phyloP scores from a whole-genome alignment of 2,888 invertebrate genomes.

The Gnatocerus cornutus region DNA sequence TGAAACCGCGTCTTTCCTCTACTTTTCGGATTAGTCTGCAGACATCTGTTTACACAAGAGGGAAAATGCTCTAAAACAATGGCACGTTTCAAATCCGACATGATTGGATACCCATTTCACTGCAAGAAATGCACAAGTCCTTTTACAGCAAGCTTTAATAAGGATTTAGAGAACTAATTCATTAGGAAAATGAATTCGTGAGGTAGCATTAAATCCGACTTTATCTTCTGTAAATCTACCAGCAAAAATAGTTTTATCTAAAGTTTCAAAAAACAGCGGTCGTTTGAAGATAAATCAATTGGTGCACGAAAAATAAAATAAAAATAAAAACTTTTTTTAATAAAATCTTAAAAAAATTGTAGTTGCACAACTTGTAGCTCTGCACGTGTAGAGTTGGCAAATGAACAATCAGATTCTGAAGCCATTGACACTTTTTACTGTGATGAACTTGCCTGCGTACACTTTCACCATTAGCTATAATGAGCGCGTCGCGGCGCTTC shows the following conservation, averaged over 20 bases:
- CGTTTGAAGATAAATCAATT: too few relatives aligned
- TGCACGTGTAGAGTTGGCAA: neutral
- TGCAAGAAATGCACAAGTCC: conserved; percentile 47
- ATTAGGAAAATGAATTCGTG: conserved; percentile 37
- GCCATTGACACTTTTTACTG: conserved; percentile 51
- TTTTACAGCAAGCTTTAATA: conserved; percentile 39
- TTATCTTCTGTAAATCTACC: neutral
- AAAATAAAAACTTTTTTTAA: too few relatives aligned
- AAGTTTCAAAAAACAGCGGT: too few relatives aligned
- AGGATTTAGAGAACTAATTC: conserved; percentile 41
- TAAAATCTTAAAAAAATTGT: neutral
- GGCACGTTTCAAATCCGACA: conserved; percentile 52
- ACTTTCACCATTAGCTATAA: conserved; percentile 60
- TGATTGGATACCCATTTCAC: conserved; percentile 59
- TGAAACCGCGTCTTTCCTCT: conserved; percentile 39
- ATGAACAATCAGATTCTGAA: conserved; percentile 31
- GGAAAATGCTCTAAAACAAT: conserved; percentile 51
- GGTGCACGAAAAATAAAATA: too few relatives aligned
- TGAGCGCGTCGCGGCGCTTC: conserved; percentile 61
- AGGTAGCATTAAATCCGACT: conserved; percentile 11
- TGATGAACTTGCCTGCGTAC: conserved; percentile 53
- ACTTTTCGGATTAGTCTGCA: conserved; percentile 46
- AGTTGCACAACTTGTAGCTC: neutral
- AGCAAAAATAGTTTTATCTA: too few relatives aligned
- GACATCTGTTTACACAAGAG: conserved; percentile 49